Evolutionary conservation across 2,888 invertebrate species (phyloP).

Genomic region (Urechis unicinctus): DNA sequence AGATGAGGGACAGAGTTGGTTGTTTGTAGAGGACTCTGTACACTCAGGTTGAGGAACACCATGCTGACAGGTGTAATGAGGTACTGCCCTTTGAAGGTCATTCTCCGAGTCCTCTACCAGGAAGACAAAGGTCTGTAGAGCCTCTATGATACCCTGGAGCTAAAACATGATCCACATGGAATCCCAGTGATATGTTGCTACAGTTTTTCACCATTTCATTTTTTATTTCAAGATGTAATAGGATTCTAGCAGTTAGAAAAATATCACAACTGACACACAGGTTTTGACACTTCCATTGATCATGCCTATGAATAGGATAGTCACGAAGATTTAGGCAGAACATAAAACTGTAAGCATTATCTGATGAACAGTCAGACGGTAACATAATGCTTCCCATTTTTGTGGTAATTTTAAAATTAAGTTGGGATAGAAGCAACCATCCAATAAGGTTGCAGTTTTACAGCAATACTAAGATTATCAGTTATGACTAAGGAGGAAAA

Average conservation of each 20-base stretch:
- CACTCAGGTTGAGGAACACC: constrained; percentile 61
- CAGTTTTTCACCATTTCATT: background rate
- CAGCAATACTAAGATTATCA: no score
- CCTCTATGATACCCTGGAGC: constrained; percentile 75
- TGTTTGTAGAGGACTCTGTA: constrained; percentile 39
- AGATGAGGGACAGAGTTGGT: constrained; percentile 69
- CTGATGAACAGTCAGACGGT: no score
- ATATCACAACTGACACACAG: no score
- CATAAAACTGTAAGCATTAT: no score
- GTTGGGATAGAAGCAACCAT: no score
- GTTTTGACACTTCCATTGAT: no score
- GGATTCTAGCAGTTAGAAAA: constrained; percentile 2
- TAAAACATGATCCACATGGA: constrained; percentile 17
- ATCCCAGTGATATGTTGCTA: background rate
- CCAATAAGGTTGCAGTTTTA: no score
- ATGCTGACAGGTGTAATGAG: constrained; percentile 55
- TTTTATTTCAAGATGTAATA: no score
- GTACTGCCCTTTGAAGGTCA: constrained; percentile 73
- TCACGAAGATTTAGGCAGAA: no score
- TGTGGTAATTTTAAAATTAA: no score
- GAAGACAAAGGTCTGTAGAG: constrained; percentile 77
- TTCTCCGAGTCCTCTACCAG: constrained; percentile 85
- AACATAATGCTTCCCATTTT: background rate
- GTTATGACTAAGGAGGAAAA: no score
- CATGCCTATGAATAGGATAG: no score